Conservation (phyloP, 2,113 vertebrate species). For the Echinops telfairi region DNA sequence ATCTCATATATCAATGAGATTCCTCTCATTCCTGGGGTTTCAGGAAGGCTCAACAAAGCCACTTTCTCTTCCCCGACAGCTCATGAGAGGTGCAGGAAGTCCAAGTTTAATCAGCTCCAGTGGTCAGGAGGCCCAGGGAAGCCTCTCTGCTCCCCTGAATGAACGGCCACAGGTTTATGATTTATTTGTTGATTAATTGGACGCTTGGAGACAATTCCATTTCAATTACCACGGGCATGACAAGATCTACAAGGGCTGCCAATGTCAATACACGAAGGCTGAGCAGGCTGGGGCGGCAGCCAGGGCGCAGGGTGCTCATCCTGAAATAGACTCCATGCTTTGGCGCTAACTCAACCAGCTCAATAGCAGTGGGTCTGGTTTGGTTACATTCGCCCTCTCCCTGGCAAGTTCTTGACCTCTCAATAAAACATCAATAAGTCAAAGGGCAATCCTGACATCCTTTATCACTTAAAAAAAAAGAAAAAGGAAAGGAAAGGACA, state of each 20-base stretch:
- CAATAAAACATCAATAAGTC: background rate
- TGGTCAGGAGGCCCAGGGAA: background rate
- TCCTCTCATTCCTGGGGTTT: background rate
- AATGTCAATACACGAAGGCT: conserved; percentile 57
- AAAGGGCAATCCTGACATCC: too few relatives aligned
- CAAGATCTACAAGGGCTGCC: conserved; percentile 58
- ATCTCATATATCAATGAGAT: background rate
- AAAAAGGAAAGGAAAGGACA: background rate
- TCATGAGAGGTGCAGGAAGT: background rate
- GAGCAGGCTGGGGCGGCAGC: conserved; percentile 18
- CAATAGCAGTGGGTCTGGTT: background rate
- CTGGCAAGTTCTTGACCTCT: background rate
- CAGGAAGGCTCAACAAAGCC: rapidly evolving
- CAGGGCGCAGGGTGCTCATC: conserved; percentile 11
- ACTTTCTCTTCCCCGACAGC: background rate
- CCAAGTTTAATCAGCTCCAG: background rate
- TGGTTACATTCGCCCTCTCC: background rate
- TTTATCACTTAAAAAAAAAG: too few relatives aligned
- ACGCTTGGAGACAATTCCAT: conserved; percentile 75
- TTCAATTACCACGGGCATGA: conserved; percentile 77
- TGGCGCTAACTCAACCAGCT: background rate
- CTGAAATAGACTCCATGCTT: background rate
- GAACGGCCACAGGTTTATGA: conserved; percentile 69
- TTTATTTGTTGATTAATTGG: conserved; percentile 81
- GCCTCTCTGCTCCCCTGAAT: background rate